Base-by-base conservation (phyloP, 2,888 invertebrate species). In the Hemaris fuciformis region DNA sequence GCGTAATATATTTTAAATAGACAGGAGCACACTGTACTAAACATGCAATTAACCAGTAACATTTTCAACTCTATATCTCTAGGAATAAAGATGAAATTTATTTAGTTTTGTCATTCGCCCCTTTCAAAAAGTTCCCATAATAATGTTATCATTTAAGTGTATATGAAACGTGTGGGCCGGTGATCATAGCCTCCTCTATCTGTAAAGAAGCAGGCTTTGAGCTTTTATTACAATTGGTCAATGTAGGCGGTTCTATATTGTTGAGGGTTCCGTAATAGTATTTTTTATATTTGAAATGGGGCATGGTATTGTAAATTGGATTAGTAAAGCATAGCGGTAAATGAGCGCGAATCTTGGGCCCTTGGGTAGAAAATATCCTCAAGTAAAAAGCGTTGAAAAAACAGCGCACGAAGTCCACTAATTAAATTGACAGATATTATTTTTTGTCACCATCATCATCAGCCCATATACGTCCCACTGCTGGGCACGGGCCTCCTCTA, bases 71-170 rank as follows among this genome's bases (percentile, higher is more conserved):
- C 15, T 41, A 53, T 53, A 18, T 7, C n/a, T 18, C 15, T n/a
- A 10, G 5, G 10, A 4, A 53, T 53, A 31, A 27, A 10, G 53
- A 53, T 4, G 31, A 31, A 27, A 10, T 4, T 53, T 4, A 1
- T 0, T 15, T 53, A 18, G 31, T 0, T 1, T n/a, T n/a, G n/a
- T n/a, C n/a, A 1, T n/a, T 7, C 3, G 15, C 1, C 8, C n/a
- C 2, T 7, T 8, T 18, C 3, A 53, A 53, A 53, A 72, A 73
- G 77, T 84, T 82, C 81, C 77, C 80, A 82, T 89, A 88, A 89
- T 88, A 89, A 89, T 88, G 89, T 88, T 90, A 89, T 87, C 86
- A 87, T 90, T 89, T 80, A 86, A 82, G 77, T 81, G 82, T 83
- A 34, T 34, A 68, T 76, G 68, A 68, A 76, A 74, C 78, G 88